Conservation (phyloP, 1,140 invertebrate genomes). For the Heterodera carotae region DNA sequence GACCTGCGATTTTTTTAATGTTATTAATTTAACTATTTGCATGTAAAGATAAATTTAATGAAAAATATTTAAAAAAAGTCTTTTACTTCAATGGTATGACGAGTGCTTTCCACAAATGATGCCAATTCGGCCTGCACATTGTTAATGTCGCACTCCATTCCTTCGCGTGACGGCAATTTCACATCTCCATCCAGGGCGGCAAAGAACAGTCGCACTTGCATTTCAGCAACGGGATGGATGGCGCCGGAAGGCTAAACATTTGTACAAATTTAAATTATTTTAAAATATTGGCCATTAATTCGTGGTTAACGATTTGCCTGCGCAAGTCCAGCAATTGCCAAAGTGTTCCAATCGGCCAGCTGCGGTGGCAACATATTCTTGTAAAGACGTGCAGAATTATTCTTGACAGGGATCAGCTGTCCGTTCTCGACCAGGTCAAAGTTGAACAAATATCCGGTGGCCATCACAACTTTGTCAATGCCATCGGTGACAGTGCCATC, state of each 20-base stretch:
- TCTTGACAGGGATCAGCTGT: slow-evolving; percentile 39
- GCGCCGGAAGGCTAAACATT: slow-evolving; percentile 66
- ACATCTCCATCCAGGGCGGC: slow-evolving; percentile 38
- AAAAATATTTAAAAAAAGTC: not conserved
- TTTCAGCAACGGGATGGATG: slow-evolving; percentile 69
- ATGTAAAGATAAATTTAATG: not conserved
- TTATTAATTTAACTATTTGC: not conserved
- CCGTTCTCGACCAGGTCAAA: slow-evolving; percentile 41
- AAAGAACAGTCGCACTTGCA: slow-evolving; percentile 68
- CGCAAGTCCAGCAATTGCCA: slow-evolving; percentile 69
- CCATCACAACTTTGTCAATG: slow-evolving; percentile 60
- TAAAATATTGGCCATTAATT: not conserved
- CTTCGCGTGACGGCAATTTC: slow-evolving; percentile 38
- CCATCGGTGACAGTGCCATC: slow-evolving; percentile 61
- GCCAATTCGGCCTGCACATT: slow-evolving; percentile 8
- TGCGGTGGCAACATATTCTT: slow-evolving; percentile 68
- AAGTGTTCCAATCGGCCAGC: slow-evolving; percentile 63
- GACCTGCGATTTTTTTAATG: slow-evolving; percentile 52
- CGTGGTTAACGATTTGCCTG: slow-evolving; percentile 34
- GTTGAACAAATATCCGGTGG: slow-evolving; percentile 40
- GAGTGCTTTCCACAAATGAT: slow-evolving; percentile 25
- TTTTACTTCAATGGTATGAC: slow-evolving; percentile 42
- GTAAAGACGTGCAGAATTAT: slow-evolving; percentile 67
- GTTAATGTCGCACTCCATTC: slow-evolving; percentile 49
- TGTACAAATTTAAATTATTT: too few species aligned